Evolutionary conservation across 2,888 invertebrate species (phyloP).

Genomic region (Eristalis tenax): DNA sequence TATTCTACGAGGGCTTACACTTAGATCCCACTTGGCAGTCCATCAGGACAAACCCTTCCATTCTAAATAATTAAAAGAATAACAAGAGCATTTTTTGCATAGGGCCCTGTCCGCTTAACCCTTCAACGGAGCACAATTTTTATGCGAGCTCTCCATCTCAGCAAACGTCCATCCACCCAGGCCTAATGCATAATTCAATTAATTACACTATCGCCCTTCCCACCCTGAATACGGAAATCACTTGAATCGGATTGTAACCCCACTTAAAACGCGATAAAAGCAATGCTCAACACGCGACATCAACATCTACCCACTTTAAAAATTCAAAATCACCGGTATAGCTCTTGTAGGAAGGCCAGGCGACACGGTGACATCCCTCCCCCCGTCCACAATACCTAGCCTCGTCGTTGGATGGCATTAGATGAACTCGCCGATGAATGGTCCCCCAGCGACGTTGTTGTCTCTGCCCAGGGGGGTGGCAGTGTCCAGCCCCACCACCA

Average conservation of each 20-base stretch:
- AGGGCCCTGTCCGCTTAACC: slow-evolving; percentile 2
- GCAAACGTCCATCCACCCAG: not conserved
- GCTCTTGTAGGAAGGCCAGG: not conserved
- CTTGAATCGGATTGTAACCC: slow-evolving; percentile 8
- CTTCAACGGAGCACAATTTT: not conserved
- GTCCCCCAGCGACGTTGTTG: not conserved
- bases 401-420: not conserved
- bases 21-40: not conserved
- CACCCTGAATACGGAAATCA: not conserved
- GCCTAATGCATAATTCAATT: slow-evolving; percentile 24
- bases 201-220: slow-evolving; percentile 19
- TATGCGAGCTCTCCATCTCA: not conserved
- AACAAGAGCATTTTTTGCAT: not conserved
- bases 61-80: not conserved
- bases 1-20: not conserved
- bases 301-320: slow-evolving; percentile 39
- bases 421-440: slow-evolving; percentile 4
- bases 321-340: slow-evolving; percentile 31
- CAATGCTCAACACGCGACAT: slow-evolving; percentile 25
- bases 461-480: not conserved
- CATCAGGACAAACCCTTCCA: not conserved
- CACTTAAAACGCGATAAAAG: slow-evolving; percentile 23
- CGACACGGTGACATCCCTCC: slow-evolving; percentile 23
- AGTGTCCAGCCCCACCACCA: not conserved
- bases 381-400: not conserved